Evolutionary conservation across 1,140 invertebrate genomes (phyloP).

Genomic region (Camponotus floridanus): DNA sequence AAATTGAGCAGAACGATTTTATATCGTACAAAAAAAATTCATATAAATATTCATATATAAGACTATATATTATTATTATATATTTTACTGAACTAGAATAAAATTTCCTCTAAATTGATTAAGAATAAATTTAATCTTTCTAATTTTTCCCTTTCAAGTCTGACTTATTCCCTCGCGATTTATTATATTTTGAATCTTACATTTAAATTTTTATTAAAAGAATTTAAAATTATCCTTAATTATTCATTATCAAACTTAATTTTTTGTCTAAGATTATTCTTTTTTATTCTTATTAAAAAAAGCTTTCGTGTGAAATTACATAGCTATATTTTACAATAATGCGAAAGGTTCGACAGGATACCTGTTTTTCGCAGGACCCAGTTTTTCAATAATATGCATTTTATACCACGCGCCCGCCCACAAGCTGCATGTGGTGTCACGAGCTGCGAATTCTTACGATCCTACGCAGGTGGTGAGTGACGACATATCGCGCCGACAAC

Average conservation of each 20-base stretch:
- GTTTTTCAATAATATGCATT: slow-evolving; percentile 50
- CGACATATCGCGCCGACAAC: slow-evolving; percentile 32
- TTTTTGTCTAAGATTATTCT: too few relatives aligned
- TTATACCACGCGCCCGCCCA: slow-evolving; percentile 41
- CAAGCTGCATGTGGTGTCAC: slow-evolving; percentile 44
- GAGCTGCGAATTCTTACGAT: slow-evolving; percentile 32
- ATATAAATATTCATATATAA: neutral
- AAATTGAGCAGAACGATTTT: neutral
- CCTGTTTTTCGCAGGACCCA: slow-evolving; percentile 43
- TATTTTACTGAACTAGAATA: too few relatives aligned
- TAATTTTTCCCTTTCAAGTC: too few relatives aligned
- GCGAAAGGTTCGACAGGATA: neutral
- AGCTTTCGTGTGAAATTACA: neutral
- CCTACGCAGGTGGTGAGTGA: slow-evolving; percentile 46
- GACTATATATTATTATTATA: neutral
- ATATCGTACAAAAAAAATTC: neutral
- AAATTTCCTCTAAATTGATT: too few relatives aligned
- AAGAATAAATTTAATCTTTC: too few relatives aligned
- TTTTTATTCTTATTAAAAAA: neutral
- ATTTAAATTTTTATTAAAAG: too few relatives aligned
- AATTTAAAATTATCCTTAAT: too few relatives aligned
- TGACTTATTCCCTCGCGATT: too few relatives aligned
- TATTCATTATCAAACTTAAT: too few relatives aligned
- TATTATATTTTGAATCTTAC: too few relatives aligned
- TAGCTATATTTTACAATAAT: neutral